Percentiles rank a stretch among this genome's conserved stretches.
Conservation (phyloP, 1,140 invertebrate species). For the Marisa cornuarietis region DNA sequence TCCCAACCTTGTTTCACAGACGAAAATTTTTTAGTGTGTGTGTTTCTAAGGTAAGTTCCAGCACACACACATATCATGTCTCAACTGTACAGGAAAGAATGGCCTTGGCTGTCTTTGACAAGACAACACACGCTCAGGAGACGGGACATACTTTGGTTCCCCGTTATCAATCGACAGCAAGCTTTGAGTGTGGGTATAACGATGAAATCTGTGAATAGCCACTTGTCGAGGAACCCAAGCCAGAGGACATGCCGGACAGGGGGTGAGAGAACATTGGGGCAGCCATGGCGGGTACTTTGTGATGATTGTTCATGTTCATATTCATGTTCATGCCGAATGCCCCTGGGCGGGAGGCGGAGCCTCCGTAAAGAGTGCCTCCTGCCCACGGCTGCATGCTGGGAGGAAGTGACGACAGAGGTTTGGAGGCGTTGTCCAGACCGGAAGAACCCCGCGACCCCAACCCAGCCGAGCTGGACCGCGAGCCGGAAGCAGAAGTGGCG, state of each 20-base stretch:
- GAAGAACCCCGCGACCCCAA: not conserved
- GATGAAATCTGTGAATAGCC: constrained; percentile 18
- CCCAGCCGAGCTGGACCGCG: not conserved
- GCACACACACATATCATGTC: too few relatives aligned
- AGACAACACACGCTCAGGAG: too few relatives aligned
- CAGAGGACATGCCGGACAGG: constrained; percentile 12
- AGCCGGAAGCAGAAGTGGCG: constrained; percentile 1
- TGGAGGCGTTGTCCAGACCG: not conserved
- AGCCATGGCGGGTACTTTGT: constrained; percentile 5
- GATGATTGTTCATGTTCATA: constrained; percentile 9
- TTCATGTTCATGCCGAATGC: constrained; percentile 20
- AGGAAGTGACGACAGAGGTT: not conserved
- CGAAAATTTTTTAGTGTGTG: too few relatives aligned
- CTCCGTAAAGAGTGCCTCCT: not conserved
- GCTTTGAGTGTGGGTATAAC: constrained; percentile 19
- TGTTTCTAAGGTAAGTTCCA: too few relatives aligned
- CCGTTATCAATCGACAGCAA: constrained; percentile 20
- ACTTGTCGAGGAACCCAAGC: not conserved
- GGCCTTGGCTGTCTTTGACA: too few relatives aligned
- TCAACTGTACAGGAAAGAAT: too few relatives aligned
- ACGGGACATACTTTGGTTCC: not conserved
- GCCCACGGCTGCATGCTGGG: not conserved
- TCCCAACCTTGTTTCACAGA: too few relatives aligned
- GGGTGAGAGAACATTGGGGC: constrained; percentile 22
- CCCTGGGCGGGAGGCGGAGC: not conserved